Percentiles rank a stretch among this genome's conserved stretches.
Conservation (phyloP, 2,113 vertebrate genomes). For the Silurus glanis region DNA sequence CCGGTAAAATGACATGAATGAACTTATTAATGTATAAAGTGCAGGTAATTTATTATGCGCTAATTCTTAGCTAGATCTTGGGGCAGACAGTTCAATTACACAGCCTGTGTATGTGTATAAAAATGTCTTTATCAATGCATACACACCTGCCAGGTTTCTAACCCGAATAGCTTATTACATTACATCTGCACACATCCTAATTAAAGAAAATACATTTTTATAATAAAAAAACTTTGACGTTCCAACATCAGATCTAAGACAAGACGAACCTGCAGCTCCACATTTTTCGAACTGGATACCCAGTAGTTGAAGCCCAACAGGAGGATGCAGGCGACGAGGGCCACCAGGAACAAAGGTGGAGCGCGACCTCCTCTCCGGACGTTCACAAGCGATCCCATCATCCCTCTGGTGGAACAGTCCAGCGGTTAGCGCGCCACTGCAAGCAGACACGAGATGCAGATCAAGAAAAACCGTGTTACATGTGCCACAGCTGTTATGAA, state of each 20-base stretch:
- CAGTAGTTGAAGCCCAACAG: slow-evolving; percentile 94
- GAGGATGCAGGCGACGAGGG: slow-evolving; percentile 81
- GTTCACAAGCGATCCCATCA: slow-evolving; percentile 85
- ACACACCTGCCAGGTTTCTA: neutral
- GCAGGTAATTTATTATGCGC: neutral
- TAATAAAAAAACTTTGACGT: neutral
- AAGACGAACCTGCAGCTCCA: slow-evolving; percentile 82
- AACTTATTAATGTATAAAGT: too few species aligned
- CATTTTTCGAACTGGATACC: slow-evolving; percentile 86
- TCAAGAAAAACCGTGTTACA: neutral
- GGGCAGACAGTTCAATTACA: neutral
- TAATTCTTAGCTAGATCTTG: neutral
- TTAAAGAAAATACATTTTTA: neutral
- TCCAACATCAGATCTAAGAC: neutral
- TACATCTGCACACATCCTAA: neutral
- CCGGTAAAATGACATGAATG: too few species aligned
- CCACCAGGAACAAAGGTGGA: slow-evolving; percentile 83
- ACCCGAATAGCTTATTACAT: neutral
- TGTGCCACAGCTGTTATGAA: neutral
- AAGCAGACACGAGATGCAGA: neutral
- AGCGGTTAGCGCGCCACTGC: neutral
- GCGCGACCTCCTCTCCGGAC: slow-evolving; percentile 86
- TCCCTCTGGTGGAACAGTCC: neutral
- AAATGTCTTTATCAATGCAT: neutral
- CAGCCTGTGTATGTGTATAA: neutral